Base-by-base conservation (phyloP, 2,888 invertebrate genomes). In the Xylocampa areola region DNA sequence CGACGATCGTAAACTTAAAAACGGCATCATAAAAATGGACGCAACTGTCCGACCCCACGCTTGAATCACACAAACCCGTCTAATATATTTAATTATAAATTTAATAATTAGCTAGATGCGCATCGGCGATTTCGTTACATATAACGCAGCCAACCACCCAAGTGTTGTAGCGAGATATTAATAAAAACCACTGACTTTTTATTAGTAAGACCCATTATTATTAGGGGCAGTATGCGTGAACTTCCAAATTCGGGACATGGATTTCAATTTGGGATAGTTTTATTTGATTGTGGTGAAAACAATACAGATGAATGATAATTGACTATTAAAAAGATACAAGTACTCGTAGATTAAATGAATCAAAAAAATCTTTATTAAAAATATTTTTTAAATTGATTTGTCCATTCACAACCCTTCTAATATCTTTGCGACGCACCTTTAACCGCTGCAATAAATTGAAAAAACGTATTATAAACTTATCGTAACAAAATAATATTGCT, bases 81-180 rank as follows among this genome's bases (percentile, higher is more conserved):
- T 71, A 81, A 85, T 87, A 87, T 80, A 88, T 87, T 86, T 87
- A 86, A 90, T 89, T 89, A 89, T 83, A 81, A 87, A 86, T 85
- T 88, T 87, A 79, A 87, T 88, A 90, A 91, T 89, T 89, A 89
- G 85, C 55, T 73, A 73, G 81, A 54, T 77, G 71, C 74, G 85
- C 87, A 81, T 81, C 84, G 84, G 65, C 62, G 68, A 65, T 47
- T 73, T 50, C 45, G 60, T 58, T 57, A 72, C 65, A 51, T 62
- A 57, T 62, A 65, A 72, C 50, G 73, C 70, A 68, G 36, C 55
- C 57, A 74, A 73, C 79, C 85, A 82, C 81, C 83, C 82, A 81
- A 79, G 81, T 77, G 73, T 76, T 68, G 69, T 81, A 79, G 81
- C 73, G 76, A 82, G 81, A 85, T 80, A 77, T 80, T 82, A 79